phyloP scores from a whole-genome alignment of 2,113 vertebrate genomes.

The Sander lucioperca region DNA sequence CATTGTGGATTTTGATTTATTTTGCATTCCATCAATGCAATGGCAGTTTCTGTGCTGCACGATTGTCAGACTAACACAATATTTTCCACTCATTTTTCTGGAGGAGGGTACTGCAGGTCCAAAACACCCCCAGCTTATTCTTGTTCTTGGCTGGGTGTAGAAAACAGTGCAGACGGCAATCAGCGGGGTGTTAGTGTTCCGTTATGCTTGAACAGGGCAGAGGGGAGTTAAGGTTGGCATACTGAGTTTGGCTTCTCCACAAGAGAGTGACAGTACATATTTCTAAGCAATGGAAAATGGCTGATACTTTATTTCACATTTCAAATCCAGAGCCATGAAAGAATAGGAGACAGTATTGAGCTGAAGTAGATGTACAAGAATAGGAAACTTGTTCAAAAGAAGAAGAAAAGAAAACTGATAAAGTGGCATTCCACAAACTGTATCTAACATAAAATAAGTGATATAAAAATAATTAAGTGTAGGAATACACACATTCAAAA shows the following conservation, averaged over 20 bases:
- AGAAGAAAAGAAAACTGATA: neutral
- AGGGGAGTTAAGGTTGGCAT: conserved; percentile 8
- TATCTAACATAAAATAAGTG: neutral
- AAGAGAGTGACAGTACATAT: neutral
- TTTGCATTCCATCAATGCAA: conserved; percentile 31
- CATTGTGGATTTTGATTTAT: conserved; percentile 47
- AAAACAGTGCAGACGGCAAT: conserved; percentile 11
- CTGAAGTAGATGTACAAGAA: neutral
- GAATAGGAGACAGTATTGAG: neutral
- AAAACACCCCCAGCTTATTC: conserved; percentile 30
- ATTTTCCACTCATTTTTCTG: conserved; percentile 20
- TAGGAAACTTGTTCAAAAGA: no score
- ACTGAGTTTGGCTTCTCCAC: neutral
- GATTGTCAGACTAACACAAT: conserved; percentile 39
- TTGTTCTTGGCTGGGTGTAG: conserved; percentile 52
- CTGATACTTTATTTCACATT: conserved; percentile 4
- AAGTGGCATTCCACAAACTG: no score
- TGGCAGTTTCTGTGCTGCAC: conserved; percentile 10
- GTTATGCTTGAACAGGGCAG: conserved; percentile 6
- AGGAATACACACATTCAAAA: neutral
- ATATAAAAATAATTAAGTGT: neutral
- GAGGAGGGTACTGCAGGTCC: neutral
- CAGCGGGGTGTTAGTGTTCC: conserved; percentile 17
- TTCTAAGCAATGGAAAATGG: neutral
- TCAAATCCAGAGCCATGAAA: neutral